Percentiles rank a stretch among this genome's conserved stretches.
Evolutionary conservation across 2,113 vertebrate species (phyloP).

Genomic region (Malurus melanocephalus): DNA sequence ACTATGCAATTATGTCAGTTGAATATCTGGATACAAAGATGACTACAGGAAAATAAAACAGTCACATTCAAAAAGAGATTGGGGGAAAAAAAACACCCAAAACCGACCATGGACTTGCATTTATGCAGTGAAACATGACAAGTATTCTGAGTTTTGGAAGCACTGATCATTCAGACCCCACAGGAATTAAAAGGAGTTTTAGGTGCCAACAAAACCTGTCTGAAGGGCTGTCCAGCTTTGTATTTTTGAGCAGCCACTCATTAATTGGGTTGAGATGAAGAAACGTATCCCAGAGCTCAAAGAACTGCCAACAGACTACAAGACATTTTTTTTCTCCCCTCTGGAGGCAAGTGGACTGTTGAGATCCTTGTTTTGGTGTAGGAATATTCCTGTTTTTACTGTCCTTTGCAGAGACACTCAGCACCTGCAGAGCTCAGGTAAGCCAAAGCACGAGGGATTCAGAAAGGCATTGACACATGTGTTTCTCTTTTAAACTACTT

Average conservation of each 20-base stretch:
- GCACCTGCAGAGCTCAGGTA: not conserved
- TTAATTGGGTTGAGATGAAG: not conserved
- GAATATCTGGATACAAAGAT: conserved; percentile 2
- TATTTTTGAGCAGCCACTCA: not conserved
- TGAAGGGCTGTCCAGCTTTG: not conserved
- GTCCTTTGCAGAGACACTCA: not conserved
- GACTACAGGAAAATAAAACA: not conserved
- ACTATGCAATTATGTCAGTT: not conserved
- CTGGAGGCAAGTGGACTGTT: not conserved
- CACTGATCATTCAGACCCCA: not conserved
- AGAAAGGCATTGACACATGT: not conserved
- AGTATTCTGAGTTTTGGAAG: not conserved
- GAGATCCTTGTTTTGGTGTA: not conserved
- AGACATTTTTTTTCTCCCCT: no score
- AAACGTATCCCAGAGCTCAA: not conserved
- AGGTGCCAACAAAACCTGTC: not conserved
- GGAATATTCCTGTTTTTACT: not conserved
- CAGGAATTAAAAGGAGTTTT: not conserved
- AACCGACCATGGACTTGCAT: not conserved
- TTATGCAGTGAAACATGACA: not conserved
- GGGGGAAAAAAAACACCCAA: not conserved
- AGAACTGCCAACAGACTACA: not conserved
- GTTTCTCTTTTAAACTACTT: not conserved
- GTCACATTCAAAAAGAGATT: not conserved
- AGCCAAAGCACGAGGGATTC: not conserved